Evolutionary conservation across 35 echinoderm and acorn worm genomes (phyloP), one percentile per base, ranked within the genome.

Genomic region (Ptychodera flava): DNA sequence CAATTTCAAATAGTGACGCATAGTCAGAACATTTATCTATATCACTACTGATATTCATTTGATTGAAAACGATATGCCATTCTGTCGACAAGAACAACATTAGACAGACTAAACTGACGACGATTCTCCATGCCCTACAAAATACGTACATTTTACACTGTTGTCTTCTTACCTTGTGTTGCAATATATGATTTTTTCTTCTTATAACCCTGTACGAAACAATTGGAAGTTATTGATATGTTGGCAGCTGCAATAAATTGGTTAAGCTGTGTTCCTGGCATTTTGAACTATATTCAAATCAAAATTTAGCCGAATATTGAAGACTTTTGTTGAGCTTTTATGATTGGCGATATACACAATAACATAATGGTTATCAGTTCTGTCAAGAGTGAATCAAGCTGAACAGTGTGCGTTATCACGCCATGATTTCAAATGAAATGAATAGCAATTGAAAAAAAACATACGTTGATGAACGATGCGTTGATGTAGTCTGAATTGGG

Each of bases 401-500:
- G 15, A n/a, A 77, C 15, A 77, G n/a, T n/a, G 15, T 77, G n/a
- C 75, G n/a, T 15, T 77, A 15, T 15, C n/a, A 15, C 15, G n/a
- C 75, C 15, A 15, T 77, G 15, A 15, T 15, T 77, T 15, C 75
- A n/a, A n/a, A n/a, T n/a, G n/a, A n/a, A n/a, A 77, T 81, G 14
- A 81, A 81, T 31, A 31, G 31, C 15, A 81, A 16, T 32, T 15
- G 12, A 81, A 85, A 79, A 28, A 0, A 1, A 85, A 33, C 76
- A 0, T 80, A 91, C 89, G 35, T 86, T 86, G 34, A 91, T 91
- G 32, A 52, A 91, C 6, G 83, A 91, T 16, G 89, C 89, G 29
- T 91, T 91, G 14, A 91, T 83, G 78, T 91, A 91, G 86, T 91
- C 89, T 76, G 89, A 91, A 78, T 85, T 81, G 2, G 84, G 78